Base-by-base conservation (phyloP, 2,113 vertebrate genomes). In the Piliocolobus tephrosceles region DNA sequence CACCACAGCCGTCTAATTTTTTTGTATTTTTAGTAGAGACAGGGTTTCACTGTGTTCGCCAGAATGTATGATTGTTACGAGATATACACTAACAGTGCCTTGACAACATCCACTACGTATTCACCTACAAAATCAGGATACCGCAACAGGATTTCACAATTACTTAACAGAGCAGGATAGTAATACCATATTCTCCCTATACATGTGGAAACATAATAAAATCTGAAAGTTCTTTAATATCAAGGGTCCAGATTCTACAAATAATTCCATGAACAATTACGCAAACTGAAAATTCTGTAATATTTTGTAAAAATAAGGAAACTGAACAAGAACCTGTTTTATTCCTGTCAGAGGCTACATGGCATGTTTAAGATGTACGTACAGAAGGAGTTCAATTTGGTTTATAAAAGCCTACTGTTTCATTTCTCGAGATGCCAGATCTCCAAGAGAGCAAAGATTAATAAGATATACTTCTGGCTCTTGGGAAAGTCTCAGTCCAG, bases 251-350 rank as follows among this genome's bases (percentile, higher is more conserved):
- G 75, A 75, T 87, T 91, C 35, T 79, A 12, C 35, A 95, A 92
- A 66, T 1, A 94, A n/a, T 30, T 81, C 0, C 78, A 6, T 25
- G 70, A 83, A 58, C 23, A 91, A 50, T 85, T 58, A 8, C 50
- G 0, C 2, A 95, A 90, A 8, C 35, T 89, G 16, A 32, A 91
- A 66, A 70, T 61, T 90, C 22, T 84, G 17, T 80, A 55, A 32
- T 55, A 58, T 45, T 73, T 79, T 78, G 82, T 93, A 93, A 35
- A 96, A 97, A 93, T 75, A n/a, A 92, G 8, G 35, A 94, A 80
- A 50, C n/a, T 30, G 14, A 93, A 47, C 22, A 95, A 30, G 18
- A 89, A 58, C 17, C 2, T n/a, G 45, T 91, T 82, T 81, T 16
- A 72, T 87, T 25, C 2, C 27, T 55, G 8, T 75, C 47, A 68